Conservation (phyloP, 1,140 invertebrate species). For the Leptestheria dahalacensis region DNA sequence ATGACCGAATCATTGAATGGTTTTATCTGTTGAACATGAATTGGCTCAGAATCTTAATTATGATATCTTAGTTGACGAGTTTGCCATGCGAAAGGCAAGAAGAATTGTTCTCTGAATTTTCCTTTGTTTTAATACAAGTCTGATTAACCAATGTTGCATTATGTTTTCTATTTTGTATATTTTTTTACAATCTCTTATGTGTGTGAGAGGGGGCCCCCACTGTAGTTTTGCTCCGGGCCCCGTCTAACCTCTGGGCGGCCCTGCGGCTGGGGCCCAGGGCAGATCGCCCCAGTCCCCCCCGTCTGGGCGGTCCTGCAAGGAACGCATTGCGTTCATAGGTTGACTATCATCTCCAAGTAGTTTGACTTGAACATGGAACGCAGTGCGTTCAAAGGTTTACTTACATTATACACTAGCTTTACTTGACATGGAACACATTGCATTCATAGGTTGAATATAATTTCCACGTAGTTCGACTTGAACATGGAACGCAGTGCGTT, state of each 20-base stretch:
- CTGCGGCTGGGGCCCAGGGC: no score
- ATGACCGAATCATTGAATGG: conserved; percentile 5
- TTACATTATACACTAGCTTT: no score
- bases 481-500: no score
- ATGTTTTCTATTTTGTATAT: background rate
- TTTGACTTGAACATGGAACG: no score
- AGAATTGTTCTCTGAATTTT: background rate
- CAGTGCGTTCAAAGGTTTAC: no score
- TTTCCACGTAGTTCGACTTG: no score
- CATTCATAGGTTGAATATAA: no score
- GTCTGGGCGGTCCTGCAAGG: no score
- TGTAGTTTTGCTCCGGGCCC: background rate
- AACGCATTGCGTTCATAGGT: no score
- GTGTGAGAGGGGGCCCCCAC: background rate
- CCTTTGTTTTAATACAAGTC: background rate
- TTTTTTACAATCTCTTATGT: background rate
- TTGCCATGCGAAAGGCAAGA: background rate
- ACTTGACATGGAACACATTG: no score
- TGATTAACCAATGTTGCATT: background rate
- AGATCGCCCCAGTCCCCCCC: no score
- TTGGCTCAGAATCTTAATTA: background rate
- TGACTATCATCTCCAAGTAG: no score
- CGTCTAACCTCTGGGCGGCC: background rate
- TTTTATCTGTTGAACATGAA: background rate
- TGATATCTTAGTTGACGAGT: background rate